Base-by-base conservation (phyloP, 2,888 invertebrate species). In the Formica aserva region DNA sequence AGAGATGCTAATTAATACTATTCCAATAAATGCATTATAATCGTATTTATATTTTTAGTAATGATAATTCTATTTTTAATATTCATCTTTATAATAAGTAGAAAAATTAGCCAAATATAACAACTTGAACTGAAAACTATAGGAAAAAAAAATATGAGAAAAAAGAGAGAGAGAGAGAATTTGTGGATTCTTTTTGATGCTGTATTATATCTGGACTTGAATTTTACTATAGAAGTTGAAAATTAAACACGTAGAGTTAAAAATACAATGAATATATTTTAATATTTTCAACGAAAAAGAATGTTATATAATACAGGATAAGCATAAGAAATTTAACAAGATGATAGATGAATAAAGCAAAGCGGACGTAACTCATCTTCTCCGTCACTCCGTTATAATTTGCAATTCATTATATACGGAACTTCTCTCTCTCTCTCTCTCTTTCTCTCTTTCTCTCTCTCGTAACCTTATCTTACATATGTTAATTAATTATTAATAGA, bases 401-500 rank as follows among this genome's bases (percentile, higher is more conserved):
- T 65, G 60, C 45, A 71, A 80, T 62, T 71, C 26, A 45, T 71
- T 62, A 60, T 60, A 38, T 60, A 38, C 15, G 6, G 13, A 45
- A 32, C 48, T 71, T 26, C 15, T 18, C 6, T 8, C 15, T n/a
- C 32, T 6, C 32, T 45, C 41, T 4, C 41, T 6, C 18, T 18
- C 48, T 52, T n/a, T 8, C n/a, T 52, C 48, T 18, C 48, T n/a
- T 1, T 52, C 52, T 52, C 6, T 52, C n/a, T 29, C 45, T 48
- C 26, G 11, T 45, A 57, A 45, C 18, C 18, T 11, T 48, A 48
- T 18, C 72, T 80, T 78, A 78, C 32, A 41, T 45, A 71, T 60
- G 26, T 80, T 62, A 80, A 71, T 80, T 80, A 71, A 78, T 60
- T 69, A 71, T 80, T 80, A 71, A 80, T 80, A 45, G 60, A 45